Base-by-base conservation (phyloP, 1,140 invertebrate species). In the Drosophila murphyi region DNA sequence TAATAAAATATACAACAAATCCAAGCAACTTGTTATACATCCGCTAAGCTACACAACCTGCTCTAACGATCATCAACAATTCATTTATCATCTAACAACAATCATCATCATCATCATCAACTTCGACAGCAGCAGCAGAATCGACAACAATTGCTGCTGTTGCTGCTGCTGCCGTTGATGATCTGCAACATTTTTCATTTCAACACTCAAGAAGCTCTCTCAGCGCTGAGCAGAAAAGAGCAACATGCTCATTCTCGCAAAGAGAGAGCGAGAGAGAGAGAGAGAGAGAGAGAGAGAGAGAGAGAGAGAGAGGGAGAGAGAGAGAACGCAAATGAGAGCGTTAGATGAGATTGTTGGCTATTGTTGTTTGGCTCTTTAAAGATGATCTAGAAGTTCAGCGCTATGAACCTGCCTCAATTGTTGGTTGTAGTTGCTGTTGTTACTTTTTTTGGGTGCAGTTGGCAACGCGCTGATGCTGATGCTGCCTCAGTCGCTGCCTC, bases 301-400 rank as follows among this genome's bases (percentile, higher is more conserved):
- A 39, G 43, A 69, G 37, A 63, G 12, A 60, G 69, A 60, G 48
- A 47, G 31, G 51, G 47, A 60, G 55, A 20, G 50, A 54, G 61
- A 29, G 37, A 12, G 37, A 45, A 10, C 39, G 2, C 10, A n/a
- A n/a, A 43, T n/a, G 56, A 39, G 57, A 39, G 55, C 35, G 48
- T 63, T 35, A 61, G 61, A 35, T 47, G 31, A 60, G 57, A 60
- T 60, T 52, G 48, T 51, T 31, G 12, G 37, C 29, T 35, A n/a
- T 7, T 52, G 41, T 10, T 64, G 52, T 65, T 65, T 68, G 47
- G 41, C 60, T 12, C 31, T 48, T 39, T 43, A 74, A 73, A 89
- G 85, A 88, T 89, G 85, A 88, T 89, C 83, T 88, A 88, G 85
- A 88, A 89, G 83, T 85, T 80, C 82, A 76, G 55, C 77, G 51